Conservation (phyloP, 1,140 invertebrate genomes). For the Euura saliciscinereae region DNA sequence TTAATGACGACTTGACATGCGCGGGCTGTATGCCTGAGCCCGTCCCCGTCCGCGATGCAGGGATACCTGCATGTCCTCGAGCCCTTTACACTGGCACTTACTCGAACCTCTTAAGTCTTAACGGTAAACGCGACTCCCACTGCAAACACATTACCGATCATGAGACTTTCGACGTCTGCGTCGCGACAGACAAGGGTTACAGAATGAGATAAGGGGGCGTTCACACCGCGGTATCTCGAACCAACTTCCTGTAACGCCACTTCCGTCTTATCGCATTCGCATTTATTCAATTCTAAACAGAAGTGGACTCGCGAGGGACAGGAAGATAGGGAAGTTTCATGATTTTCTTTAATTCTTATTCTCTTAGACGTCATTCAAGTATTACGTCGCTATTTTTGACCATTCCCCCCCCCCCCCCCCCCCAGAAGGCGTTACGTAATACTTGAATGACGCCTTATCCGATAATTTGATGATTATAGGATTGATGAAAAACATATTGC, state of each 20-base stretch:
- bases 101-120: slow-evolving; percentile 5
- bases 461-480: too few species aligned
- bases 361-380: too few species aligned
- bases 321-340: too few species aligned
- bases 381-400: too few species aligned
- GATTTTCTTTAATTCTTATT: too few species aligned
- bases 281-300: neutral
- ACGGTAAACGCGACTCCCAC: slow-evolving; percentile 6
- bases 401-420: too few species aligned
- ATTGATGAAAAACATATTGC: too few species aligned
- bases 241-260: too few species aligned
- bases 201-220: neutral
- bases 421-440: too few species aligned
- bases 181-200: neutral
- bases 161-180: neutral
- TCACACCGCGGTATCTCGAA: neutral
- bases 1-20: slow-evolving; percentile 7
- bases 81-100: slow-evolving; percentile 2
- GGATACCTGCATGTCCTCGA: slow-evolving; percentile 1
- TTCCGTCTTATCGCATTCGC: too few species aligned
- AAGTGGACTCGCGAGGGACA: too few species aligned
- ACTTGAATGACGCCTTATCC: too few species aligned
- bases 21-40: neutral
- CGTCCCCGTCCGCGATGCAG: neutral
- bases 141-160: slow-evolving; percentile 7